Evolutionary conservation across 92 coral and sea anemone species (phyloP).

Genomic region (Heteractis magnifica): DNA sequence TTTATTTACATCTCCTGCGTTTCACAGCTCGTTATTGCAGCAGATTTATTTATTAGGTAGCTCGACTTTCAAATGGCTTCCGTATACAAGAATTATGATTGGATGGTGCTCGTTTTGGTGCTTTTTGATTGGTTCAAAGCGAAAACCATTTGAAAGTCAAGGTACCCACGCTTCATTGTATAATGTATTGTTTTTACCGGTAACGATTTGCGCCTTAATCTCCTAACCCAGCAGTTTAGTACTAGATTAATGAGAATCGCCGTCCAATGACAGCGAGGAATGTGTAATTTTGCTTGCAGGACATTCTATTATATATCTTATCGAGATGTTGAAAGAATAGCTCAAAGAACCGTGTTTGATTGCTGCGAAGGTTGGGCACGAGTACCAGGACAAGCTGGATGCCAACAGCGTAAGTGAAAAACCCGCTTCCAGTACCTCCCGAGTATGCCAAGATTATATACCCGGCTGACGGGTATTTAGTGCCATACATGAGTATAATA

Average conservation of each 20-base stretch:
- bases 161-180: too few relatives aligned
- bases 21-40: not conserved
- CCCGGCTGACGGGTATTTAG: too few relatives aligned
- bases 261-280: not conserved
- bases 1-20: not conserved
- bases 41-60: not conserved
- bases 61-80: not conserved
- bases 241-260: too few relatives aligned
- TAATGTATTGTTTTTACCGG: not conserved
- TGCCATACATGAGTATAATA: too few relatives aligned
- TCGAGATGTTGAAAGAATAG: slow-evolving; percentile 38
- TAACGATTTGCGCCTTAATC: too few relatives aligned
- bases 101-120: not conserved
- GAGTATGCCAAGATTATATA: too few relatives aligned
- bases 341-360: slow-evolving; percentile 31
- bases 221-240: too few relatives aligned
- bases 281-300: slow-evolving; percentile 7
- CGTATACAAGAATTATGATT: not conserved
- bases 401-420: slow-evolving; percentile 49
- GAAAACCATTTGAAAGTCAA: not conserved
- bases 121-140: not conserved
- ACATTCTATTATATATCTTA: slow-evolving; percentile 40
- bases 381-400: slow-evolving; percentile 45
- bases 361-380: slow-evolving; percentile 64
- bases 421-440: not conserved